Evolutionary conservation across 2,888 invertebrate genomes (phyloP).

Genomic region (Pristionchus fissidentatus): DNA sequence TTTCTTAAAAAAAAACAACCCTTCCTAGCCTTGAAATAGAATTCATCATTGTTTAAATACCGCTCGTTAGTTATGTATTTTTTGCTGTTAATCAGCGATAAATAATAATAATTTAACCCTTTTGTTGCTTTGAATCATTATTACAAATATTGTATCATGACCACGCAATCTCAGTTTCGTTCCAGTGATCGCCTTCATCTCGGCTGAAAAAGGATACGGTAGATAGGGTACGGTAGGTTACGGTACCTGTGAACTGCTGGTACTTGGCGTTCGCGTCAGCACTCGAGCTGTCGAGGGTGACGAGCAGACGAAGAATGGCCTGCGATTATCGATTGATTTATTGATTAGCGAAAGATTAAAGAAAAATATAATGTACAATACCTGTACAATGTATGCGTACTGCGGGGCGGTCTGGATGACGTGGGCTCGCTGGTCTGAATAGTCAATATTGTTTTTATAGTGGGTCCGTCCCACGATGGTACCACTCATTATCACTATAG

Average conservation of each 20-base stretch:
- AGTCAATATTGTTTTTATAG: neutral
- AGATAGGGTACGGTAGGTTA: neutral
- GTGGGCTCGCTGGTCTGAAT: conserved; percentile 42
- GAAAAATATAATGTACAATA: neutral
- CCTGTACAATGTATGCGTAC: conserved; percentile 28
- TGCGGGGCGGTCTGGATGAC: conserved; percentile 33
- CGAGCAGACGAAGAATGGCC: conserved; percentile 39
- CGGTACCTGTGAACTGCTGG: conserved; percentile 29
- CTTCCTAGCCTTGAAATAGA: too few relatives aligned
- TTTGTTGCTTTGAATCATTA: too few relatives aligned
- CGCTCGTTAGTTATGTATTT: too few relatives aligned
- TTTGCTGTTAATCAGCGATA: too few relatives aligned
- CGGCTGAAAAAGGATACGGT: neutral
- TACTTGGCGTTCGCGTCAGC: conserved; percentile 5
- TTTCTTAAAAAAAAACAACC: too few relatives aligned
- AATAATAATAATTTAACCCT: too few relatives aligned
- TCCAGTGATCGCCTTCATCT: conserved; percentile 34
- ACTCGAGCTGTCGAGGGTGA: conserved; percentile 1
- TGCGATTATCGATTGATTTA: too few relatives aligned
- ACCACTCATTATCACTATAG: neutral
- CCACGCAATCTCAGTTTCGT: too few relatives aligned
- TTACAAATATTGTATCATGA: too few relatives aligned
- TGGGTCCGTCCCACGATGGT: neutral
- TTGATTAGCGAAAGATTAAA: neutral
- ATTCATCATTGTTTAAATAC: too few relatives aligned